These are phyloP conservation scores for Eristalis tenax DNA, from an alignment of 2,888 invertebrate genomes.

Conservation along the genomic window DNA sequence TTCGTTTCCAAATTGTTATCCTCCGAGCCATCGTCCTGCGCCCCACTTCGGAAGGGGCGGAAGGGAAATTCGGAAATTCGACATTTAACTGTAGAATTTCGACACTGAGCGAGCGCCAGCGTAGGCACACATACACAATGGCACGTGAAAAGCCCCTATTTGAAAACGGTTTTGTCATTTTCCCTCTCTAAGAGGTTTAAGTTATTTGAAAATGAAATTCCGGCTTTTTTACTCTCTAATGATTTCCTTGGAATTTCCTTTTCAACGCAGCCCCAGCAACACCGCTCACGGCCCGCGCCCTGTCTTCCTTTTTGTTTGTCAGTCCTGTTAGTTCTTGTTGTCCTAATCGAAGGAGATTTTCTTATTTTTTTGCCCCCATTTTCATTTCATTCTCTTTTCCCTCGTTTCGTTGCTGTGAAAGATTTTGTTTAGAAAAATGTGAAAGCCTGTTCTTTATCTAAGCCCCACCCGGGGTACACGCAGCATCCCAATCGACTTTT, in stretches of 20 bases:
- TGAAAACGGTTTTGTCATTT: conserved; percentile 68
- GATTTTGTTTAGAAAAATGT: conserved; percentile 47
- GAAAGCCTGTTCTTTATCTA: conserved; percentile 58
- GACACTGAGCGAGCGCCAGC: not conserved
- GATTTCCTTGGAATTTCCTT: conserved; percentile 67
- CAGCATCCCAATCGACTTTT: conserved; percentile 11
- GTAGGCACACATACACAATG: not conserved
- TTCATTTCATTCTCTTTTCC: not conserved
- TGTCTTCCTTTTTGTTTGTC: conserved; percentile 25
- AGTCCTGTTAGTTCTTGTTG: conserved; percentile 64
- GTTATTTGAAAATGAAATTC: conserved; percentile 72
- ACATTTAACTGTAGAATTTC: conserved; percentile 62
- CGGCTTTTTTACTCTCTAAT: conserved; percentile 68
- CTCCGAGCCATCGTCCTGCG: not conserved
- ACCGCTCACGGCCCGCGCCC: not conserved
- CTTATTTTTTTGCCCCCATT: conserved; percentile 4
- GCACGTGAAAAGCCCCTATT: conserved; percentile 52
- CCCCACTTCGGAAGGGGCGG: conserved; percentile 22
- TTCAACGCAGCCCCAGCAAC: not conserved
- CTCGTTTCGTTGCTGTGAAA: conserved; percentile 5
- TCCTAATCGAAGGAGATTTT: conserved; percentile 62
- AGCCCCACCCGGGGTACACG: not conserved
- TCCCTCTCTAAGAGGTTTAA: conserved; percentile 68
- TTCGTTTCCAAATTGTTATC: conserved; percentile 56
- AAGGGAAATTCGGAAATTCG: conserved; percentile 50